phyloP scores from a whole-genome alignment of 2,797 vertebrate species.

The Potorous gilbertii region DNA sequence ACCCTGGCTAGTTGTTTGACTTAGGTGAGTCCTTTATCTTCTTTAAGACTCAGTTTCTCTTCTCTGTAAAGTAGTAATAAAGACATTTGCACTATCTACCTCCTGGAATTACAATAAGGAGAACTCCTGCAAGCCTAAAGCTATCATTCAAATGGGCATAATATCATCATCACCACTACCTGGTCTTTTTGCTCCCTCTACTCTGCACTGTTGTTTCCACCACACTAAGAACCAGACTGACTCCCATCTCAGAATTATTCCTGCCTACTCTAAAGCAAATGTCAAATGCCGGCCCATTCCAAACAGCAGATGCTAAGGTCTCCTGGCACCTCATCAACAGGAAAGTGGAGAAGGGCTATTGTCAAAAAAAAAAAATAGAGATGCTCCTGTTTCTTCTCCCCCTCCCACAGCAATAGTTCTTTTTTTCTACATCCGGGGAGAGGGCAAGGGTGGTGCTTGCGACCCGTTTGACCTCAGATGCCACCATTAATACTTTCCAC shows the following conservation, averaged over 20 bases:
- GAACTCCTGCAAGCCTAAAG: not conserved
- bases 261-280: not conserved
- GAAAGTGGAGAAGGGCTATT: not conserved
- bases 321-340: not conserved
- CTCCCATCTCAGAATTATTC: not conserved
- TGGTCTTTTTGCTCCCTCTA: not conserved
- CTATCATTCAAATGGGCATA: too few relatives aligned
- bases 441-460: not conserved
- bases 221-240: not conserved
- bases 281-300: not conserved
- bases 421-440: not conserved
- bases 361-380: not conserved
- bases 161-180: too few relatives aligned
- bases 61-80: not conserved
- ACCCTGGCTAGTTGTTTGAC: not conserved
- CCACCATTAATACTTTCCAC: not conserved
- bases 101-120: not conserved
- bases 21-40: fast-evolving
- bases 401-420: not conserved
- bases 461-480: not conserved
- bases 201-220: not conserved
- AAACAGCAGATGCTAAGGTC: not conserved
- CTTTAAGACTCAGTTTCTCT: not conserved
- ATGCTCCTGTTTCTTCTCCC: not conserved
- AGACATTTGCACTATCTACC: not conserved